Conservation (phyloP, 1,140 invertebrate species). For the Macrobrachium rosenbergii region DNA sequence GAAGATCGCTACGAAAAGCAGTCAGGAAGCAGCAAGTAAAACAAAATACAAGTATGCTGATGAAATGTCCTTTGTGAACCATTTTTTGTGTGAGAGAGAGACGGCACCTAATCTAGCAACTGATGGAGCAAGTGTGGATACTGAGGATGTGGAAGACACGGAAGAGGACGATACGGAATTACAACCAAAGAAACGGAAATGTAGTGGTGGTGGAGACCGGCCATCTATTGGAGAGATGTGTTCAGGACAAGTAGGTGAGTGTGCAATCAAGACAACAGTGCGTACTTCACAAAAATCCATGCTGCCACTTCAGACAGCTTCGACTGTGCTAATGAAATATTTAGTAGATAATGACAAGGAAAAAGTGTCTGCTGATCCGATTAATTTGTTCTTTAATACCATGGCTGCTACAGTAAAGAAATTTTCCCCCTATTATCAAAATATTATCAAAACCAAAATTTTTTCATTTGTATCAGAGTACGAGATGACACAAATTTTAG, state of each 20-base stretch:
- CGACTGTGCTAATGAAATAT: background rate
- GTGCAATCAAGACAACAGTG: constrained; percentile 36
- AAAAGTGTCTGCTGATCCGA: no score
- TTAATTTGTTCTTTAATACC: no score
- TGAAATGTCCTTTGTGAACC: constrained; percentile 48
- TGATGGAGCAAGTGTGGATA: constrained; percentile 6
- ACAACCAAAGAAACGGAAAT: constrained; percentile 16
- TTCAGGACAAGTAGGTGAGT: background rate
- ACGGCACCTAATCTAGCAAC: background rate
- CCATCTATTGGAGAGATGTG: background rate
- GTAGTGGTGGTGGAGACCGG: background rate
- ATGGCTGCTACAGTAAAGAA: no score
- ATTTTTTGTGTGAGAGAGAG: constrained; percentile 39
- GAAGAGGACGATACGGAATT: constrained; percentile 8
- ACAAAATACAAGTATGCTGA: constrained; percentile 34
- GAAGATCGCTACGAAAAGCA: background rate
- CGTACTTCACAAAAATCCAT: constrained; percentile 1
- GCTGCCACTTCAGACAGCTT: constrained; percentile 22
- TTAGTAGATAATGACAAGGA: no score
- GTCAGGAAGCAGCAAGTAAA: constrained; percentile 26
- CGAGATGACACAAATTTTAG: constrained; percentile 25
- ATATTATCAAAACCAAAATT: constrained; percentile 23
- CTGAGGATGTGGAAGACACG: background rate
- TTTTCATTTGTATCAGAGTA: constrained; percentile 18
- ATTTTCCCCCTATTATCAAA: background rate